Base-by-base conservation (phyloP, 2,113 vertebrate species). In the Eclectus roratus region DNA sequence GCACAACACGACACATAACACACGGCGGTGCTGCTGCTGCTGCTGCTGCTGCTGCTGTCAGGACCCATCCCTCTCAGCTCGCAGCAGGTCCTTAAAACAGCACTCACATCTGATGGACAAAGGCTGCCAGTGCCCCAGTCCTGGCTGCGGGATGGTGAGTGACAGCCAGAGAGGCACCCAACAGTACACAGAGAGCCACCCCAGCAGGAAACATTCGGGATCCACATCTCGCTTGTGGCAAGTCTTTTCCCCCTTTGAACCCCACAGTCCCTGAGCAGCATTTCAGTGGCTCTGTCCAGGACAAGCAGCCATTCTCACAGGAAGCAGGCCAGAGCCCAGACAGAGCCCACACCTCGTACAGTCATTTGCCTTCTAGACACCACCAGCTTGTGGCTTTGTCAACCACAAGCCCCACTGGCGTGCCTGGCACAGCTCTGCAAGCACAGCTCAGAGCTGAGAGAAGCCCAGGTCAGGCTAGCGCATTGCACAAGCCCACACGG, bases 1-100 rank as follows among this genome's bases (percentile, higher is more conserved):
- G 86, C 80, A 95, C 79, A 93, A 72, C 50, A 16, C 70, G 46
- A 89, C 39, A 49, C 85, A 60, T 78, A 61, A 89, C 39, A 60
- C 88, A 73, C 10, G 20, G 78, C 1, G 3, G 33, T 55, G 56
- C 13, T 0, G 0, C 41, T 9, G 46, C 85, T 58, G 0, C 41
- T 10, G n/a, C n/a, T n/a, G n/a, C n/a, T n/a, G 43, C 85, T 58
- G 87, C 83, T 80, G 56, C 52, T 65, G 61, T 46, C 70, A 17
- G 65, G 76, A 80, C 65, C 65, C 10, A 25, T 64, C 65, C 66
- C 65, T 64, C 76, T 61, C 89, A 80, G 53, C 73, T 79, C 11
- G 12, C 28, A 86, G 77, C 79, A 85, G 17, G 44, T 25, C 88
- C 6, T 9, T 79, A 29, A 58, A 91, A 70, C 9, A 64, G 82